Evolutionary conservation across 2,888 invertebrate genomes (phyloP).

Genomic region (Callimorpha dominula): DNA sequence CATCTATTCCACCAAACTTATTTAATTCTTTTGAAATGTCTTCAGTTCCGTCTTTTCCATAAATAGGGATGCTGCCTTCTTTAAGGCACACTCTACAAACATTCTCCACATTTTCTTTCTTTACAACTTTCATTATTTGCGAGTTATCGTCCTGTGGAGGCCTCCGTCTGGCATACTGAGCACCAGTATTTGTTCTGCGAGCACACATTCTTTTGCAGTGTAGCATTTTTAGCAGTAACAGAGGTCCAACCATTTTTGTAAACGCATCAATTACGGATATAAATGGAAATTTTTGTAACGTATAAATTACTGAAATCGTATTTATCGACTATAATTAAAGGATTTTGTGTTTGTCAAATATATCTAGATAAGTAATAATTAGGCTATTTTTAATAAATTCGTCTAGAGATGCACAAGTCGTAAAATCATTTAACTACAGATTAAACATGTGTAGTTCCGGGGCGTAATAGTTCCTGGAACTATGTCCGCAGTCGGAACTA

Average conservation of each 20-base stretch:
- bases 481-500: too few relatives aligned
- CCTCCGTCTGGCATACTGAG: constrained; percentile 16
- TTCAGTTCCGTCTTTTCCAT: constrained; percentile 49
- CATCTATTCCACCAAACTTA: constrained; percentile 65
- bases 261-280: neutral
- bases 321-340: too few relatives aligned
- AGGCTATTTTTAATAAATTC: too few relatives aligned
- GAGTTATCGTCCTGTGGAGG: constrained; percentile 18
- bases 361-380: too few relatives aligned
- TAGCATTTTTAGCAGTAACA: constrained; percentile 66
- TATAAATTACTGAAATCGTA: neutral
- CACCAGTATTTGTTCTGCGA: constrained; percentile 15
- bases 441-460: too few relatives aligned
- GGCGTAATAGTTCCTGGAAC: too few relatives aligned
- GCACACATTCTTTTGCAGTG: constrained; percentile 59
- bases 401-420: neutral
- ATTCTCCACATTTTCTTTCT: constrained; percentile 39
- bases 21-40: constrained; percentile 64
- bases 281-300: neutral
- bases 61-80: constrained; percentile 72
- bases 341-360: too few relatives aligned
- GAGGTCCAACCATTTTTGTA: constrained; percentile 60
- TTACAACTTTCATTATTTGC: constrained; percentile 32
- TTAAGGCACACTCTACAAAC: constrained; percentile 76
- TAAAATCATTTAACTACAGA: too few relatives aligned